phyloP scores from a whole-genome alignment of 2,797 vertebrate genomes.

The Rhinophrynus dorsalis region DNA sequence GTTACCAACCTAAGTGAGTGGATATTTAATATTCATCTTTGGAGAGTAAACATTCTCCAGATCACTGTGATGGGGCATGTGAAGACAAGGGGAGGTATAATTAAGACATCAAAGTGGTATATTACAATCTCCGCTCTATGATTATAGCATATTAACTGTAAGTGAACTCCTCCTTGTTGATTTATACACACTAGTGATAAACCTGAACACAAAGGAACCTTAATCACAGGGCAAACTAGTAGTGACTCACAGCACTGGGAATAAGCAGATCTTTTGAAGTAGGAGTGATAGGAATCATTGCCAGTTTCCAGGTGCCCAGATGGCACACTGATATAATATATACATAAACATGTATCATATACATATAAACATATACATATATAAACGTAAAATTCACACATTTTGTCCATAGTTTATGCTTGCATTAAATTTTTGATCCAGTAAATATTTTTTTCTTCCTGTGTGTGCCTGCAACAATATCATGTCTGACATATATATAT shows the following conservation, averaged over 20 bases:
- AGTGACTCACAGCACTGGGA: constrained; percentile 19
- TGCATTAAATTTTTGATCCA: too few species aligned
- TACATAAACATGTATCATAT: too few species aligned
- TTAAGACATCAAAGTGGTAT: constrained; percentile 6
- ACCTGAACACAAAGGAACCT: constrained; percentile 17
- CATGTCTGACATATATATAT: too few species aligned
- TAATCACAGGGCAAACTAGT: constrained; percentile 10
- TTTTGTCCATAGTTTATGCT: too few species aligned
- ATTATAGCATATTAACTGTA: constrained; percentile 25
- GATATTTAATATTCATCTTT: background rate
- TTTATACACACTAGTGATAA: constrained; percentile 18
- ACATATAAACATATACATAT: too few species aligned
- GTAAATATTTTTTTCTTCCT: too few species aligned
- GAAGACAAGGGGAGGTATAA: background rate
- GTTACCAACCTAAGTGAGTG: too few species aligned
- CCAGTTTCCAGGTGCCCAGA: constrained; percentile 9
- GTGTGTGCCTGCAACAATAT: too few species aligned
- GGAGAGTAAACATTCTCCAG: background rate
- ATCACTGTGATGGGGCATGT: background rate
- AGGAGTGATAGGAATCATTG: background rate
- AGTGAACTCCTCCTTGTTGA: constrained; percentile 15
- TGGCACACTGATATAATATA: background rate
- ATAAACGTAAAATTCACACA: too few species aligned
- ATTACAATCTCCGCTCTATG: background rate
- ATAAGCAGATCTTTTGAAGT: constrained; percentile 19